These are phyloP conservation scores for Patella caerulea DNA, from an alignment of 2,888 invertebrate species.

Conservation along the genomic window DNA sequence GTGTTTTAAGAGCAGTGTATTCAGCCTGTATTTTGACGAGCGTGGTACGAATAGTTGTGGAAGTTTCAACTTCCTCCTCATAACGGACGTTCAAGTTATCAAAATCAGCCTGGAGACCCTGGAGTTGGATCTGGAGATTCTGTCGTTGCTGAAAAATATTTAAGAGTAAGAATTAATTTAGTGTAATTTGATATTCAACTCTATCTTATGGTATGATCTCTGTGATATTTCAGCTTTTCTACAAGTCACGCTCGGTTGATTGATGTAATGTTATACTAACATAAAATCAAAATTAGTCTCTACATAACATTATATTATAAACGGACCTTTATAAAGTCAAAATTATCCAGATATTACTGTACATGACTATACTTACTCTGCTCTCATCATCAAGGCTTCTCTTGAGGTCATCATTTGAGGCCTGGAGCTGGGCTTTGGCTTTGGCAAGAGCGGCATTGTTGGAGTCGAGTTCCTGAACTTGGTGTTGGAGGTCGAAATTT, in stretches of 20 bases:
- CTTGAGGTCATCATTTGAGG: slow-evolving; percentile 67
- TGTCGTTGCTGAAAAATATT: slow-evolving; percentile 61
- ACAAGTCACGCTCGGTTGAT: neutral
- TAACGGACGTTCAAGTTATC: slow-evolving; percentile 86
- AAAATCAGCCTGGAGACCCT: slow-evolving; percentile 67
- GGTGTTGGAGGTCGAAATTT: slow-evolving; percentile 76
- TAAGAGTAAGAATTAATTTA: neutral
- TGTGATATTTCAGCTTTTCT: neutral
- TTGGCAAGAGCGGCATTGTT: slow-evolving; percentile 97
- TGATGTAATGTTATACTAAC: neutral
- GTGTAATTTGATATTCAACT: too few species aligned
- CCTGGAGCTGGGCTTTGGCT: slow-evolving; percentile 76
- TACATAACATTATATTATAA: neutral
- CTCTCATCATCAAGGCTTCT: slow-evolving; percentile 68
- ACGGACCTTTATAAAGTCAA: neutral
- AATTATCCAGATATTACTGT: neutral
- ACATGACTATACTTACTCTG: slow-evolving; percentile 52
- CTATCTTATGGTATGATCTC: neutral
- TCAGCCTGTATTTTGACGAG: slow-evolving; percentile 92
- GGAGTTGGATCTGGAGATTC: slow-evolving; percentile 65
- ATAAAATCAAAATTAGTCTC: neutral
- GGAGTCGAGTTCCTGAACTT: slow-evolving; percentile 91
- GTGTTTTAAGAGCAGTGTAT: slow-evolving; percentile 88
- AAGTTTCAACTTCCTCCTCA: slow-evolving; percentile 97
- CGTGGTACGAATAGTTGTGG: slow-evolving; percentile 96